Percentiles rank a stretch among this genome's conserved stretches.
Evolutionary conservation across 2,113 vertebrate genomes (phyloP).

Genomic region (Varanus salvator): DNA sequence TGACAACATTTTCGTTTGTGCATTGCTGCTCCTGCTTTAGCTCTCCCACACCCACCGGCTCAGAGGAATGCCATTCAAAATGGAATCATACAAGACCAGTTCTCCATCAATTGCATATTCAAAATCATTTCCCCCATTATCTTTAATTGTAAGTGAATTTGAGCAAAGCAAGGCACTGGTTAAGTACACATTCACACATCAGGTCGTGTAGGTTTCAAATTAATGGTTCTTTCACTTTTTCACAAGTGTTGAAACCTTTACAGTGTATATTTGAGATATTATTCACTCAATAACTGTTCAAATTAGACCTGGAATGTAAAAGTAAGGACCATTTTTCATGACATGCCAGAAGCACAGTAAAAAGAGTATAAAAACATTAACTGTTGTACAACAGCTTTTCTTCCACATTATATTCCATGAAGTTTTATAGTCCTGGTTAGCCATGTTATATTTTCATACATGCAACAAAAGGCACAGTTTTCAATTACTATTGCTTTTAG

Average conservation of each 20-base stretch:
- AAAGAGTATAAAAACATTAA: slow-evolving; percentile 51
- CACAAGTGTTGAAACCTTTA: slow-evolving; percentile 43
- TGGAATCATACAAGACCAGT: background rate
- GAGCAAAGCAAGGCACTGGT: slow-evolving; percentile 1
- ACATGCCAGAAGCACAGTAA: slow-evolving; percentile 51
- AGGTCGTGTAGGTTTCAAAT: slow-evolving; percentile 15
- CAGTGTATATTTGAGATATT: slow-evolving; percentile 40
- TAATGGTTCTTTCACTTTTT: slow-evolving; percentile 38
- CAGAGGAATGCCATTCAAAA: background rate
- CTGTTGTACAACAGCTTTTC: slow-evolving; percentile 51
- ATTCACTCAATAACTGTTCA: slow-evolving; percentile 57
- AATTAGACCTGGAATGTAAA: slow-evolving; percentile 24
- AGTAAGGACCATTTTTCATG: slow-evolving; percentile 49
- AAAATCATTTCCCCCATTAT: slow-evolving; percentile 14
- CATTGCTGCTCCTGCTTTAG: background rate
- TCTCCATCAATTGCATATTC: background rate
- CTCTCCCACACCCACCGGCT: background rate
- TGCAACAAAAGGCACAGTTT: slow-evolving; percentile 68
- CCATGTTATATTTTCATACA: slow-evolving; percentile 62
- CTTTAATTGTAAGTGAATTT: background rate
- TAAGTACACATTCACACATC: background rate
- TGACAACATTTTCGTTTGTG: background rate
- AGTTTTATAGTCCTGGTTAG: slow-evolving; percentile 59
- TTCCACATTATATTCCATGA: slow-evolving; percentile 33
- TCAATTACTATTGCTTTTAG: slow-evolving; percentile 73